Evolutionary conservation across 1,140 invertebrate species (phyloP).

Genomic region (Meloidogyne floridensis): DNA sequence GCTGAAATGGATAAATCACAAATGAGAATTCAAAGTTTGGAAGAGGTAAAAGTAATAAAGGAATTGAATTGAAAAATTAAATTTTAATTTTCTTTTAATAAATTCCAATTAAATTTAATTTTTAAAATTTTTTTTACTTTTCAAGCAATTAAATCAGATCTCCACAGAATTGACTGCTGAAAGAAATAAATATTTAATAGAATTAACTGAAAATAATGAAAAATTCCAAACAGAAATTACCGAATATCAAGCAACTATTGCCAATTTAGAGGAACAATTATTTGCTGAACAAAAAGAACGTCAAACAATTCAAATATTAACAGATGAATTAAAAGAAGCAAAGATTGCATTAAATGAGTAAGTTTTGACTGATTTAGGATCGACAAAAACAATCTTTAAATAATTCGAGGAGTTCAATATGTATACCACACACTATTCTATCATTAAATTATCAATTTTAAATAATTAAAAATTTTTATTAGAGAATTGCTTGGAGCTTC

Average conservation of each 20-base stretch:
- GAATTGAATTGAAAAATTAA: not conserved
- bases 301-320: conserved; percentile 1
- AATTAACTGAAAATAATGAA: no score
- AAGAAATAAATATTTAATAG: no score
- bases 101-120: no score
- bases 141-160: not conserved
- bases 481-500: conserved; percentile 3
- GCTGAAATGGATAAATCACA: not conserved
- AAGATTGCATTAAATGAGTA: not conserved
- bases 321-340: not conserved
- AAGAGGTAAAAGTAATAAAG: not conserved
- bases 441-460: no score
- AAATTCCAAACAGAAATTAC: no score
- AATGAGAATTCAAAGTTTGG: not conserved
- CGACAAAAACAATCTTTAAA: no score
- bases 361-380: not conserved
- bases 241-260: no score
- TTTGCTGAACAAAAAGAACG: conserved; percentile 5
- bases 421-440: no score
- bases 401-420: no score
- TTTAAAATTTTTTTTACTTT: not conserved
- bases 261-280: not conserved
- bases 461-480: not conserved
- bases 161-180: not conserved
- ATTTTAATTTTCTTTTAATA: no score